Evolutionary conservation across 2,888 invertebrate species (phyloP).

Genomic region (Ceraclea dissimilis): DNA sequence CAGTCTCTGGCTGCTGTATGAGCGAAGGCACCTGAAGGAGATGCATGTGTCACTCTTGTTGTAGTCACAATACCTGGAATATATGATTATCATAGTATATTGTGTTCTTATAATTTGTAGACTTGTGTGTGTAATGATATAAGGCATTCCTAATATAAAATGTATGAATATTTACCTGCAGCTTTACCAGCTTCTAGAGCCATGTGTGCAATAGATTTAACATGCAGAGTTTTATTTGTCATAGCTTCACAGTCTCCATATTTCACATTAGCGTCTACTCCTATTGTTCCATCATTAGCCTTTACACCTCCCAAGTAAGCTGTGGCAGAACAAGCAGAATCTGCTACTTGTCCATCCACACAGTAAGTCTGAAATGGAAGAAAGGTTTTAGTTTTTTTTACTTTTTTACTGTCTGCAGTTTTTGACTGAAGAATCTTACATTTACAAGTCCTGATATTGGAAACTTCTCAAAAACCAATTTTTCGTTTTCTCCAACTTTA

Average conservation of each 20-base stretch:
- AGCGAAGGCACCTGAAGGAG: constrained; percentile 59
- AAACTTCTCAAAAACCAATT: constrained; percentile 61
- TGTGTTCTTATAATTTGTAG: too few relatives aligned
- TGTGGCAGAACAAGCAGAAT: constrained; percentile 68
- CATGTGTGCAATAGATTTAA: constrained; percentile 60
- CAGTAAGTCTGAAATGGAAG: constrained; percentile 47
- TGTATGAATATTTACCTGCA: constrained; percentile 38
- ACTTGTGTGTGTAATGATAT: too few relatives aligned
- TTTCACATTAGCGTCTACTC: constrained; percentile 59
- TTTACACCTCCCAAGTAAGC: constrained; percentile 65
- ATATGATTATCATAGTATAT: too few relatives aligned
- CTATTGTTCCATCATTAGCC: constrained; percentile 59
- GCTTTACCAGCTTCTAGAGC: constrained; percentile 49
- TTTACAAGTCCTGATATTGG: constrained; percentile 60
- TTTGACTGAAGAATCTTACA: constrained; percentile 38
- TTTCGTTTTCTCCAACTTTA: constrained; percentile 54
- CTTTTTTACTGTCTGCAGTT: too few relatives aligned
- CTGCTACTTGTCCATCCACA: constrained; percentile 61
- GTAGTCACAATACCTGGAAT: constrained; percentile 63
- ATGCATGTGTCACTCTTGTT: constrained; percentile 72
- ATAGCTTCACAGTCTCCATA: constrained; percentile 57
- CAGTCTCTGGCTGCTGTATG: constrained; percentile 61
- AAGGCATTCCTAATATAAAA: too few relatives aligned
- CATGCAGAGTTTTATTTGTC: constrained; percentile 49
- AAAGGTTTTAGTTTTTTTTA: too few relatives aligned